phyloP scores from a whole-genome alignment of 2,113 vertebrate genomes.

The Loxodonta africana region DNA sequence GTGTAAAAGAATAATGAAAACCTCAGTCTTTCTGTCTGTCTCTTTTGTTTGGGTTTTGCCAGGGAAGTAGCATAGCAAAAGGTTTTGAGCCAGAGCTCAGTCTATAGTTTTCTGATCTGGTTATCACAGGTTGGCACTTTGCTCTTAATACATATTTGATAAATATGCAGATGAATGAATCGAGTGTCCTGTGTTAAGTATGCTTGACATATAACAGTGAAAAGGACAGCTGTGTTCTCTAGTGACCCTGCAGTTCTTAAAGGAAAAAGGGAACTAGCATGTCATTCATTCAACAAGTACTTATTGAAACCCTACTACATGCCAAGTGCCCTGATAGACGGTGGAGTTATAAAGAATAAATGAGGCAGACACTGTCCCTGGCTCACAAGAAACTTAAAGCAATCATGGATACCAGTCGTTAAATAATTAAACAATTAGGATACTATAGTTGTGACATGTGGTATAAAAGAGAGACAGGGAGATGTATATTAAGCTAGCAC shows the following conservation, averaged over 20 bases:
- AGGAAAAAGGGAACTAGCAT: background rate
- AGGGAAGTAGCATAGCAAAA: slow-evolving; percentile 36
- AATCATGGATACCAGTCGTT: background rate
- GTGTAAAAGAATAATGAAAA: slow-evolving; percentile 26
- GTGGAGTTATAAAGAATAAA: background rate
- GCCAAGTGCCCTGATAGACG: background rate
- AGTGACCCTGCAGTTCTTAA: slow-evolving; percentile 21
- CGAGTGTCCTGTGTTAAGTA: background rate
- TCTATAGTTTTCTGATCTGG: background rate
- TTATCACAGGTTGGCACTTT: slow-evolving; percentile 53
- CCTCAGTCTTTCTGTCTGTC: background rate
- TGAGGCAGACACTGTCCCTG: background rate
- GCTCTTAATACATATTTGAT: slow-evolving; percentile 23
- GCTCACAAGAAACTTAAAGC: background rate
- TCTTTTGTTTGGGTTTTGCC: slow-evolving; percentile 36
- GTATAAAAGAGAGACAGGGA: background rate
- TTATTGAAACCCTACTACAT: slow-evolving; percentile 20
- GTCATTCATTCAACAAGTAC: slow-evolving; percentile 47
- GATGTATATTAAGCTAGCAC: background rate
- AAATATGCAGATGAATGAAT: slow-evolving; percentile 3
- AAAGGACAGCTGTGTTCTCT: background rate
- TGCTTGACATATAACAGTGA: background rate
- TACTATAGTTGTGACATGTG: background rate
- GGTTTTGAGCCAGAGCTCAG: background rate
- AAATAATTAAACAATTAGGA: slow-evolving; percentile 45